Evolutionary conservation across 2,797 vertebrate species (phyloP), one percentile per base, ranked within the genome.

Genomic region (Notolabrus celidotus): DNA sequence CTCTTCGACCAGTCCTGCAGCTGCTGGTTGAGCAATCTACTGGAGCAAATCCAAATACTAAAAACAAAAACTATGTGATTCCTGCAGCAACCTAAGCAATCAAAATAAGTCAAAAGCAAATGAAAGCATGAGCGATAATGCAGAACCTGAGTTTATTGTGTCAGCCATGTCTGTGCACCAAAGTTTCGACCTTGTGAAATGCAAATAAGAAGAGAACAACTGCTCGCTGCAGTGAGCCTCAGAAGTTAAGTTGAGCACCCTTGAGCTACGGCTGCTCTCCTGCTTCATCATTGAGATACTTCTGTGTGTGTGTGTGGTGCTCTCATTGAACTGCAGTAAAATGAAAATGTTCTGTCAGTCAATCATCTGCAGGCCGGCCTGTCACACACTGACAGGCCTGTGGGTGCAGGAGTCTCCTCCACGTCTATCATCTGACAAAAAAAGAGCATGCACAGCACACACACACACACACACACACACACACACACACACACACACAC

Each of bases 311-410:
- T 46, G 17, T 52, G 56, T 19, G 42, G 12, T 19, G 11, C 27
- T 67, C 2, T 39, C 25, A 62, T 57, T 71, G 50, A 71, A 61
- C 65, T 34, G 38, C 8, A 50, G 34, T 25, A 36, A 51, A 55
- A 65, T 69, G 25, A 58, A 80, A 77, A 70, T 61, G 62, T 67
- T 64, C n/a, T 36, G 73, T 72, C 72, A 77, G 80, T 80, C 80
- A 80, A 29, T 86, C 80, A 31, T 11, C 45, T 58, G 58, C 39
- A 33, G 61, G 36, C 62, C 42, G 29, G 14, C 64, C 62, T 66
- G 71, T 72, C 79, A 36, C 61, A 39, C 53, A 42, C 49, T 62
- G 71, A 57, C 80, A 79, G 72, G 39, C 34, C 53, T 58, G 67
- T 62, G 59, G 56, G 60, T 77, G 41, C n/a, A 25, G 10, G 36